Percentiles rank a stretch among this genome's conserved stretches.
Evolutionary conservation across 2,888 invertebrate genomes (phyloP).

Genomic region (Leptopilina drosophilae): DNA sequence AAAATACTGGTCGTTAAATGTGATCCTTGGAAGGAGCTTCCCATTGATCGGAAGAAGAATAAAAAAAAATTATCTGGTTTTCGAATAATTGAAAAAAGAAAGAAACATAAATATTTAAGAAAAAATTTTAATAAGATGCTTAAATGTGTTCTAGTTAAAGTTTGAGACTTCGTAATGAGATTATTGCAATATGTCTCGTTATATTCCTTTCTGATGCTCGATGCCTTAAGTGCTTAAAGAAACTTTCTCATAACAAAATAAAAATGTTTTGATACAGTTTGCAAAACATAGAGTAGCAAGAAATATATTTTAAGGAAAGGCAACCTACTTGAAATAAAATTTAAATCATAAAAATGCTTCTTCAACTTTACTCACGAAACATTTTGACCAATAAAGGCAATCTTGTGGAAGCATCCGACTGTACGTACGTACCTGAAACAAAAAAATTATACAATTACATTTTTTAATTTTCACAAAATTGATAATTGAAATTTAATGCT

Average conservation of each 20-base stretch:
- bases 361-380: neutral
- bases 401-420: neutral
- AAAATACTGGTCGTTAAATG: neutral
- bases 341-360: neutral
- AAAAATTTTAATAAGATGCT: conserved; percentile 15
- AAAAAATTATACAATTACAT: neutral
- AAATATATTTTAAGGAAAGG: neutral
- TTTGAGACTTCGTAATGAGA: conserved; percentile 28
- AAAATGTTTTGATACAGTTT: conserved; percentile 13
- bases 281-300: neutral
- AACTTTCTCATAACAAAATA: conserved; percentile 19
- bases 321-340: neutral
- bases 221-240: neutral
- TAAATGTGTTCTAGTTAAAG: neutral
- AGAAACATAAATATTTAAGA: neutral
- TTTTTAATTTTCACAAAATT: neutral
- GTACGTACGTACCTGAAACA: conserved; percentile 18
- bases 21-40: no score
- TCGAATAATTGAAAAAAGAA: neutral
- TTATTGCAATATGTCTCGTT: conserved; percentile 6
- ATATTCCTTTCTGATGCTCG: neutral
- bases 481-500: no score
- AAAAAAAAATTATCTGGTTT: no score
- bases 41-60: no score
- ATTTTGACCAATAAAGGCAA: neutral